A percentile compares a stretch with the other conserved stretches of the same genome.
These are phyloP conservation scores for Hirtodrosophila alboralis DNA, from an alignment of 2,888 invertebrate species.

Conservation along the genomic window DNA sequence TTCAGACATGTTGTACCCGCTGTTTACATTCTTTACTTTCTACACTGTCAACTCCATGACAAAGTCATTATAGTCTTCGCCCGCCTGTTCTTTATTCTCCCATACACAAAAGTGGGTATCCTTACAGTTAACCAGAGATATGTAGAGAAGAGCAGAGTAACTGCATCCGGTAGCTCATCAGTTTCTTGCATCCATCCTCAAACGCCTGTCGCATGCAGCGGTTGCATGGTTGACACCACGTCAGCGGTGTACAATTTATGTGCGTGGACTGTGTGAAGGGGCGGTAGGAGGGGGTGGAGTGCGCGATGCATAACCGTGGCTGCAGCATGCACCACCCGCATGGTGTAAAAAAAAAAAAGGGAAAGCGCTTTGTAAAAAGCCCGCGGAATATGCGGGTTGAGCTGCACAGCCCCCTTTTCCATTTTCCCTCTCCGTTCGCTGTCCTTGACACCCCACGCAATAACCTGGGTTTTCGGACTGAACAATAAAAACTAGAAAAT, in stretches of 20 bases:
- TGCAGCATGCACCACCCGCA: constrained; percentile 43
- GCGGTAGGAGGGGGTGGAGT: neutral
- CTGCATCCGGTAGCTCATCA: constrained; percentile 35
- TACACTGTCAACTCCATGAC: constrained; percentile 45
- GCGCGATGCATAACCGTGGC: constrained; percentile 2
- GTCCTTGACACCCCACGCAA: neutral
- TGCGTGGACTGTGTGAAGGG: constrained; percentile 34
- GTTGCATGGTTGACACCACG: constrained; percentile 58
- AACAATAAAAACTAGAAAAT: constrained; percentile 63
- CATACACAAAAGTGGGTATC: neutral
- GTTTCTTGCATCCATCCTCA: constrained; percentile 29
- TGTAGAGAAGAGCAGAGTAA: constrained; percentile 11
- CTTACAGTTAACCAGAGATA: constrained; percentile 18
- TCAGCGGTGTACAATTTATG: constrained; percentile 60
- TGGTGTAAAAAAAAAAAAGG: constrained; percentile 16
- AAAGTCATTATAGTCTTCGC: constrained; percentile 41
- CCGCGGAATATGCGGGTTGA: constrained; percentile 43
- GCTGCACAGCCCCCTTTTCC: neutral
- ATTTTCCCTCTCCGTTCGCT: neutral
- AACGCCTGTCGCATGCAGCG: constrained; percentile 22
- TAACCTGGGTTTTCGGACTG: constrained; percentile 8
- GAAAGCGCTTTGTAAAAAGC: constrained; percentile 42
- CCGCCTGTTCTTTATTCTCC: neutral
- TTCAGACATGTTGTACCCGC: constrained; percentile 25
- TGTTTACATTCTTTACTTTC: constrained; percentile 13